These are phyloP conservation scores for Yponomeuta cagnagella DNA, from an alignment of 2,888 invertebrate genomes.

Conservation along the genomic window DNA sequence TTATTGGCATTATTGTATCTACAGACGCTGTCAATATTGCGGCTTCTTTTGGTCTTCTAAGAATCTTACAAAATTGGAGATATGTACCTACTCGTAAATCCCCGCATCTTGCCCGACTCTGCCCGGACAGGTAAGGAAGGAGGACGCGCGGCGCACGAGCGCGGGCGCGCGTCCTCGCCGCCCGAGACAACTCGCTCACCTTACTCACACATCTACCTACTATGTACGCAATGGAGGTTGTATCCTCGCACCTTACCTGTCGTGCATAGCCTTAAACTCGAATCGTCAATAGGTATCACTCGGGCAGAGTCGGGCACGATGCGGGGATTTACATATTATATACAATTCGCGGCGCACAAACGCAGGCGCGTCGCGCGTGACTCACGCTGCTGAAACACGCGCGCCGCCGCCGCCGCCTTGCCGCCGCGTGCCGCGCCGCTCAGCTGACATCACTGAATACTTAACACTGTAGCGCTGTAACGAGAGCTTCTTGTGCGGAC, in stretches of 20 bases:
- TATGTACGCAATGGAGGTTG: background rate
- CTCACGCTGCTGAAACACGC: background rate
- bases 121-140: background rate
- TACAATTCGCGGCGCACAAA: no score
- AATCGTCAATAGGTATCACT: background rate
- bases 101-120: no score
- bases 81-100: no score
- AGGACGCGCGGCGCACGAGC: background rate
- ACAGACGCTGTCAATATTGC: no score
- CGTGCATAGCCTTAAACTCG: background rate
- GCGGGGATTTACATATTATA: no score
- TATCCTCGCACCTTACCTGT: background rate
- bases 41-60: no score
- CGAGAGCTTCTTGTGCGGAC: background rate
- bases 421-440: no score
- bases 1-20: no score
- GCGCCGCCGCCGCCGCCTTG: background rate
- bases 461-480: background rate
- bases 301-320: no score
- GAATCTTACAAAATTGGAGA: no score
- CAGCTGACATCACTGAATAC: background rate
- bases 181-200: slow-evolving; percentile 2
- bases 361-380: no score
- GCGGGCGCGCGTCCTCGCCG: background rate
- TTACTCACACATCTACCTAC: background rate